These are phyloP conservation scores for Calephelis perditalis DNA, from an alignment of 2,888 invertebrate species.

Conservation along the genomic window DNA sequence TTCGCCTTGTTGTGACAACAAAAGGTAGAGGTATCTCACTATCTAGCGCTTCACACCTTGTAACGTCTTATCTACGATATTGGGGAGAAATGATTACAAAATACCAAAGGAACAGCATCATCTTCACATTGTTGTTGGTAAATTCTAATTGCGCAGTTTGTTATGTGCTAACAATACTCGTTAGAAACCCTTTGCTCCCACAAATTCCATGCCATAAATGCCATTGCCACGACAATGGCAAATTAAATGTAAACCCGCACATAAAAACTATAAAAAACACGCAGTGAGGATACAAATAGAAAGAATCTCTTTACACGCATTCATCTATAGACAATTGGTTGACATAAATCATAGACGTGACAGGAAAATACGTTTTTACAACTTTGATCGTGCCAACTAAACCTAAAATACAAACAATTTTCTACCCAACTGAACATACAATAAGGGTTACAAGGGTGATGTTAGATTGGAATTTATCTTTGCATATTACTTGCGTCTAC, in stretches of 20 bases:
- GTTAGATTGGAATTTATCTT: slow-evolving; percentile 19
- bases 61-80: too few species aligned
- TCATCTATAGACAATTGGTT: slow-evolving; percentile 68
- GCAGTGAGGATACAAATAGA: slow-evolving; percentile 57
- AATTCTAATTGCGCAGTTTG: slow-evolving; percentile 11
- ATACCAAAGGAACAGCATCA: neutral
- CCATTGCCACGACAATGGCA: slow-evolving; percentile 59
- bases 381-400: slow-evolving; percentile 31
- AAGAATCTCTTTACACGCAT: slow-evolving; percentile 72
- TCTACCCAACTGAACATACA: slow-evolving; percentile 28
- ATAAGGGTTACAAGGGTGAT: slow-evolving; percentile 29
- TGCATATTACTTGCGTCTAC: slow-evolving; percentile 46
- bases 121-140: slow-evolving; percentile 5
- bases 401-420: slow-evolving; percentile 26
- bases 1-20: too few species aligned
- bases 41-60: too few species aligned
- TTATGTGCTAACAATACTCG: slow-evolving; percentile 23
- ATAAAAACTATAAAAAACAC: slow-evolving; percentile 55
- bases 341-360: slow-evolving; percentile 72
- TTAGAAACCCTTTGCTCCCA: slow-evolving; percentile 45
- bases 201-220: slow-evolving; percentile 62
- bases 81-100: neutral
- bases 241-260: slow-evolving; percentile 69
- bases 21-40: too few species aligned
- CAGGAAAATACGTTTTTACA: slow-evolving; percentile 60